A percentile compares a stretch with the other conserved stretches of the same genome.
Conservation (phyloP, 2,113 vertebrate species). For the Osmerus eperlanus region DNA sequence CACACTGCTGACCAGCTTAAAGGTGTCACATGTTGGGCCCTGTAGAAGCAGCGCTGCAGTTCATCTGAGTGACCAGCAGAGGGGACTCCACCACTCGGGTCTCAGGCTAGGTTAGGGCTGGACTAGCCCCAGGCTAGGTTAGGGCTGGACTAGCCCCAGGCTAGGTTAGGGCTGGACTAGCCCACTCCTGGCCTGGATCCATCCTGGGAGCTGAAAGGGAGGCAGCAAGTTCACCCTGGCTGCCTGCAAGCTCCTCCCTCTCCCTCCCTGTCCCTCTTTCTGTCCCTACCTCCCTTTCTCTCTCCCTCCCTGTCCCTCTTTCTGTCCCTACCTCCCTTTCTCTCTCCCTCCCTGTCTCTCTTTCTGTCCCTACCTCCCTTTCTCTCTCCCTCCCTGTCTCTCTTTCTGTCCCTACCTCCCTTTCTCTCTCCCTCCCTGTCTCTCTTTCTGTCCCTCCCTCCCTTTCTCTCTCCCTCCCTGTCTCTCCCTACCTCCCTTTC, state of each 20-base stretch:
- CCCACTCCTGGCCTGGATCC: slow-evolving; percentile 60
- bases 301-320: no score
- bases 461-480: no score
- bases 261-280: background rate
- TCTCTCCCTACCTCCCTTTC: no score
- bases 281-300: background rate
- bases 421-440: slow-evolving; percentile 13
- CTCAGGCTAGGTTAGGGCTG: no score
- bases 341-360: no score
- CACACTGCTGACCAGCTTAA: no score
- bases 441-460: slow-evolving; percentile 43
- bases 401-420: background rate
- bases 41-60: no score
- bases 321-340: slow-evolving; percentile 32
- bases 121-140: slow-evolving; percentile 24
- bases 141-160: no score
- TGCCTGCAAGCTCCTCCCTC: slow-evolving; percentile 44
- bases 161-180: background rate
- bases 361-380: no score
- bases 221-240: slow-evolving; percentile 71
- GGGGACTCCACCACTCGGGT: no score
- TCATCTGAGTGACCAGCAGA: slow-evolving; percentile 2
- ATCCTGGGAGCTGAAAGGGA: slow-evolving; percentile 47
- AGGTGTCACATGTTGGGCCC: no score
- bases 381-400: no score